Evolutionary conservation across 2,113 vertebrate genomes (phyloP).

Genomic region (Cynopterus brachyotis): DNA sequence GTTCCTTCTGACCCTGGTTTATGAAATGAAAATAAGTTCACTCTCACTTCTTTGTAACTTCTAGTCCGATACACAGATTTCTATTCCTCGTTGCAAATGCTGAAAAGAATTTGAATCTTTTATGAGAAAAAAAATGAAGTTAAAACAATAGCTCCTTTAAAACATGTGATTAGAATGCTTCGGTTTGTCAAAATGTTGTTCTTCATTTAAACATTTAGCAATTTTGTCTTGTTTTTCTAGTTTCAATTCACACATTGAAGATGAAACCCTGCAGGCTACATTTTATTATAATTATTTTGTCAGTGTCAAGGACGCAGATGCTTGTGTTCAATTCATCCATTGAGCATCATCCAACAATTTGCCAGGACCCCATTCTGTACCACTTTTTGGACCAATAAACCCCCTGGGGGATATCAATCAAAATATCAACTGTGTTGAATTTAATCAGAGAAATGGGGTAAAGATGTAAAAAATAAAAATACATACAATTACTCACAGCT

Average conservation of each 20-base stretch:
- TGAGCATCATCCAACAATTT: not conserved
- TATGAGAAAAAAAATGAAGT: not conserved
- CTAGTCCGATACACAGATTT: not conserved
- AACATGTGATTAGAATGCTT: not conserved
- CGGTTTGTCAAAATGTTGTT: conserved; percentile 11
- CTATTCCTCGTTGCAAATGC: not conserved
- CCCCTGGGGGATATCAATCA: not conserved
- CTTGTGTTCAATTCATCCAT: not conserved
- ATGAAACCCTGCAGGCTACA: not conserved
- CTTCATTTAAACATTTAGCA: not conserved
- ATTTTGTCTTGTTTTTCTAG: not conserved
- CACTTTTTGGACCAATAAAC: not conserved
- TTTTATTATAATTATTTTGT: conserved; percentile 32
- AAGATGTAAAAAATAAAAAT: not conserved
- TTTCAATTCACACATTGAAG: not conserved
- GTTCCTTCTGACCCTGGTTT: not conserved
- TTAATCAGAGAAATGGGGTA: not conserved
- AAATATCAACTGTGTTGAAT: not conserved
- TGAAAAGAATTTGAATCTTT: not conserved
- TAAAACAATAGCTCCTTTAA: conserved; percentile 16
- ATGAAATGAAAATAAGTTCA: not conserved
- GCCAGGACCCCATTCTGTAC: not conserved
- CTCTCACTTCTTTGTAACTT: not conserved
- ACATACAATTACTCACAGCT: not conserved
- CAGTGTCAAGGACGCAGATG: not conserved